Evolutionary conservation across 2,113 vertebrate species (phyloP).

Genomic region (Tapirus terrestris): DNA sequence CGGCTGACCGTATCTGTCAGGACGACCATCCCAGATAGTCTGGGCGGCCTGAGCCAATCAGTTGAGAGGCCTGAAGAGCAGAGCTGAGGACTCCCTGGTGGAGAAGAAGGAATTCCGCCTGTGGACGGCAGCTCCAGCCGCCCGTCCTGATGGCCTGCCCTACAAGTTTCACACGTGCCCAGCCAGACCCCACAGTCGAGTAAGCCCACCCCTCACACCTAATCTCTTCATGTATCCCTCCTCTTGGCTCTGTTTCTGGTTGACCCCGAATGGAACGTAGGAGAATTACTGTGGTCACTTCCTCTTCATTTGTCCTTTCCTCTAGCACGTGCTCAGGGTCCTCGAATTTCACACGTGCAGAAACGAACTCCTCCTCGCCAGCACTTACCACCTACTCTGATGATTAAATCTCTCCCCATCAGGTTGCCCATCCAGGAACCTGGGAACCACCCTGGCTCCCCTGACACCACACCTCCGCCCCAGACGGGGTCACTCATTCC

Average conservation of each 20-base stretch:
- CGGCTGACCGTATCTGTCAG: accelerated
- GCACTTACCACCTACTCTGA: neutral
- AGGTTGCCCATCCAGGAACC: neutral
- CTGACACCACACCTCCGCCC: accelerated
- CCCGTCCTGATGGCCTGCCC: neutral
- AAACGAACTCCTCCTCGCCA: accelerated
- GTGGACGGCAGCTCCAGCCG: neutral
- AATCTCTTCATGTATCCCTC: accelerated
- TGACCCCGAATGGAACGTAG: accelerated
- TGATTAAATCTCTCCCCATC: neutral
- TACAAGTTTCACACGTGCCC: accelerated
- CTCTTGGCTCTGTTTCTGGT: no score
- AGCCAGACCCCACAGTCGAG: accelerated
- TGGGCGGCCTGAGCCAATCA: accelerated
- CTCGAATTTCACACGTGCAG: accelerated
- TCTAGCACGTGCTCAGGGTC: neutral
- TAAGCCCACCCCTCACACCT: accelerated
- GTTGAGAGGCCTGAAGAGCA: neutral
- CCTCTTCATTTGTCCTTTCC: no score
- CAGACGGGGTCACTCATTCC: neutral
- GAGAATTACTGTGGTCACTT: accelerated
- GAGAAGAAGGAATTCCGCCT: neutral
- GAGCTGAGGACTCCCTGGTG: neutral
- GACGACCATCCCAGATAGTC: accelerated
- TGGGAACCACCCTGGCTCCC: neutral